These are phyloP conservation scores for Microctenopoma stevenorrisi DNA, from an alignment of 2,797 vertebrate genomes.

Conservation along the genomic window DNA sequence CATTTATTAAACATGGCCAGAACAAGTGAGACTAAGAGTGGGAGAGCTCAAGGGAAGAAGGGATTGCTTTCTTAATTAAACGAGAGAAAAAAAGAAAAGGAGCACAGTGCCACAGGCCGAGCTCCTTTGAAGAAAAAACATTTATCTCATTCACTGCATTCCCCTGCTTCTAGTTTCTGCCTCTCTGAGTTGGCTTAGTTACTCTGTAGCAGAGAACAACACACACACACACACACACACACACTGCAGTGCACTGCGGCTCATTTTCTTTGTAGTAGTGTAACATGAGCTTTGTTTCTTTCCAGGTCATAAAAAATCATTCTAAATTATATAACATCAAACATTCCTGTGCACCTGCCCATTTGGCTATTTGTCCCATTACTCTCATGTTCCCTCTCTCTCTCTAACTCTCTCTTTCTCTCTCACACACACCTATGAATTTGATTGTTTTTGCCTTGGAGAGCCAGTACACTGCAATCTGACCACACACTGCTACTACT, in stretches of 20 bases:
- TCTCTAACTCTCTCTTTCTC: neutral
- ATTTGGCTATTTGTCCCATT: conserved; percentile 17
- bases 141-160: conserved; percentile 75
- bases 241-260: conserved; percentile 16
- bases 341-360: conserved; percentile 43
- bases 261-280: conserved; percentile 50
- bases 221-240: conserved; percentile 5
- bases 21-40: conserved; percentile 62
- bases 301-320: conserved; percentile 50
- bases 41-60: conserved; percentile 72
- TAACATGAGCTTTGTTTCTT: conserved; percentile 49
- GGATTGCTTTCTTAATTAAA: conserved; percentile 83
- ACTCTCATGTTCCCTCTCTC: neutral
- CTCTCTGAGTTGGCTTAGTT: conserved; percentile 60
- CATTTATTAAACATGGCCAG: conserved; percentile 79
- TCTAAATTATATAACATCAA: conserved; percentile 45
- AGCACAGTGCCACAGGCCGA: conserved; percentile 69
- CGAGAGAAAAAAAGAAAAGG: conserved; percentile 66
- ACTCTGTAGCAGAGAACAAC: conserved; percentile 50
- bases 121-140: conserved; percentile 76
- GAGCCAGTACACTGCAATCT: conserved; percentile 5
- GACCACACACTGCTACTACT: neutral
- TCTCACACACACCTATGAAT: too few species aligned
- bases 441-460: conserved; percentile 4
- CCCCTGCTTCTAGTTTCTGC: conserved; percentile 63